These are phyloP conservation scores for Vespertilio murinus DNA, from an alignment of 2,797 vertebrate species.

Conservation along the genomic window DNA sequence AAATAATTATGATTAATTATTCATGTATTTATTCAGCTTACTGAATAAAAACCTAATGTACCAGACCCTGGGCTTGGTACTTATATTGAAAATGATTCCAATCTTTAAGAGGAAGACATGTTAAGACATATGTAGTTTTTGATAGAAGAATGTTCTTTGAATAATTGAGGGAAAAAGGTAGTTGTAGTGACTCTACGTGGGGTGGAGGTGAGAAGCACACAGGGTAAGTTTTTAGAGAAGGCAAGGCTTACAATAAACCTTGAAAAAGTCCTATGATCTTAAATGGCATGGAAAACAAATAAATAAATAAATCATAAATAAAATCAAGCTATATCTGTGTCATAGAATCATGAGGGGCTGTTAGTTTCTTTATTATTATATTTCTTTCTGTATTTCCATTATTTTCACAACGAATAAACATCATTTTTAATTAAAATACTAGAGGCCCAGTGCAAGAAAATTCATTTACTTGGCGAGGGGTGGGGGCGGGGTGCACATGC, in stretches of 20 bases:
- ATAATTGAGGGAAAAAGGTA: neutral
- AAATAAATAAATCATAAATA: neutral
- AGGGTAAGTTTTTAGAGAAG: neutral
- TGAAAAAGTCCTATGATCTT: neutral
- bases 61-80: neutral
- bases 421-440: neutral
- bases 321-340: neutral
- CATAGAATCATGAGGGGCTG: neutral
- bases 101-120: neutral
- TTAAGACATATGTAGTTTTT: neutral
- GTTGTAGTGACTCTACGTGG: neutral
- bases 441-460: no score
- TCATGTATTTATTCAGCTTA: neutral
- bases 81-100: neutral
- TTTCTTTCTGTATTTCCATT: neutral
- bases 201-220: neutral
- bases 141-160: neutral
- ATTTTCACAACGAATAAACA: neutral
- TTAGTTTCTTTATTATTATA: neutral
- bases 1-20: slow-evolving; percentile 50
- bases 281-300: neutral
- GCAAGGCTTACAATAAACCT: neutral
- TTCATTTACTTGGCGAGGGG: no score
- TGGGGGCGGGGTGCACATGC: accelerated
- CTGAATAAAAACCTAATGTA: slow-evolving; percentile 30